These are phyloP conservation scores for Melanotaenia pygmaea DNA, from an alignment of 2,797 vertebrate genomes.

Conservation along the genomic window DNA sequence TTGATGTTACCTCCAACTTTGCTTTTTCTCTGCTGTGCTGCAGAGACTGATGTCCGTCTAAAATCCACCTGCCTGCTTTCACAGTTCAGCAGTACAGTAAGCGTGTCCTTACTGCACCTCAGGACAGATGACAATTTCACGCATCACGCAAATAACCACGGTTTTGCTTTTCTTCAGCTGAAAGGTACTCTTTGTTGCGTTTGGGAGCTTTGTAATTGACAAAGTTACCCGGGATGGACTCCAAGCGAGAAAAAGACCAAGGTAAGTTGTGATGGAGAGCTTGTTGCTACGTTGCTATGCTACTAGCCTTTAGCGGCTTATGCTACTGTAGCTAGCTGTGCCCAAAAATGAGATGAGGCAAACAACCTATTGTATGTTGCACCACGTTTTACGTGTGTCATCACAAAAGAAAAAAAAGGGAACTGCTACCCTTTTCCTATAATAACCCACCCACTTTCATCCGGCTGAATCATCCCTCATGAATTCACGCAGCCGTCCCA, in stretches of 20 bases:
- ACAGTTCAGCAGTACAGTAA: constrained; percentile 41
- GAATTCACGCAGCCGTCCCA: constrained; percentile 14
- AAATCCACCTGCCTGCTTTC: constrained; percentile 59
- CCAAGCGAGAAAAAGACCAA: constrained; percentile 82
- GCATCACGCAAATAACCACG: constrained; percentile 14
- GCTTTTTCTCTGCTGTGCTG: constrained; percentile 18
- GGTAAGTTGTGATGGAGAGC: constrained; percentile 77
- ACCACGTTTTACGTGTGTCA: constrained; percentile 22
- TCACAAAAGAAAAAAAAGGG: not conserved
- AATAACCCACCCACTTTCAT: constrained; percentile 41
- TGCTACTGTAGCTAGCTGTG: constrained; percentile 46
- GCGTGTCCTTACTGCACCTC: constrained; percentile 47
- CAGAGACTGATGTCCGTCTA: constrained; percentile 44
- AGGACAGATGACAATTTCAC: constrained; percentile 63
- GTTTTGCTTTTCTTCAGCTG: constrained; percentile 7
- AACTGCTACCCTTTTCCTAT: constrained; percentile 14
- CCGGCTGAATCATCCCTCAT: constrained; percentile 28
- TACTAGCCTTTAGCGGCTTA: constrained; percentile 59
- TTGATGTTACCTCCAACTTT: not conserved
- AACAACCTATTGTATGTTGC: constrained; percentile 7
- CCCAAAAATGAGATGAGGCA: constrained; percentile 8
- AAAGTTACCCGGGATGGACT: constrained; percentile 77
- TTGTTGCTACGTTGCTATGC: constrained; percentile 70
- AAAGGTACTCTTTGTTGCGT: constrained; percentile 3
- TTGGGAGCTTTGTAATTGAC: constrained; percentile 14